Evolutionary conservation across 2,113 vertebrate genomes (phyloP).

Genomic region (Dasypus novemcinctus): DNA sequence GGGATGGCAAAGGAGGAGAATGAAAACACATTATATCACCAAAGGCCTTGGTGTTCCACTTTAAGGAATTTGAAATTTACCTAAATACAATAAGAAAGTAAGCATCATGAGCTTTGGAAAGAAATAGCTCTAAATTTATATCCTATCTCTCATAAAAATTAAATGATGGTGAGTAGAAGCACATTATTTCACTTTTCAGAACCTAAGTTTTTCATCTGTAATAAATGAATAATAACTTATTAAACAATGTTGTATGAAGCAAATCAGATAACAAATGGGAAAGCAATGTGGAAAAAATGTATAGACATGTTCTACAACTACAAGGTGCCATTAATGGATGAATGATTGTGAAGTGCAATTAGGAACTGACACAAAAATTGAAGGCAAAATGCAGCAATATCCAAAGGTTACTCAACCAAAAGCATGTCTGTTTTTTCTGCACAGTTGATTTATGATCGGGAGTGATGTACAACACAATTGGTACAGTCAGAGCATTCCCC

Average conservation of each 20-base stretch:
- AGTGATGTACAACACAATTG: background rate
- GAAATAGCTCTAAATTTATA: background rate
- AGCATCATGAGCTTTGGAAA: background rate
- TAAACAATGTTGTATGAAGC: constrained; percentile 31
- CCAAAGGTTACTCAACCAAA: constrained; percentile 49
- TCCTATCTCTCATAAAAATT: constrained; percentile 12
- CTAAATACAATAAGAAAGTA: background rate
- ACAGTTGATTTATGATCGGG: background rate
- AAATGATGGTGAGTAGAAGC: background rate
- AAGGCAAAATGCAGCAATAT: constrained; percentile 52
- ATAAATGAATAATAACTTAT: constrained; percentile 42
- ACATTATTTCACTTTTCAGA: constrained; percentile 50
- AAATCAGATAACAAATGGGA: constrained; percentile 53
- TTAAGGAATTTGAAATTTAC: background rate
- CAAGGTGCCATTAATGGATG: background rate
- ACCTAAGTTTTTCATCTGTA: constrained; percentile 3
- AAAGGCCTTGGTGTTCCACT: background rate
- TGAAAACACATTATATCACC: background rate
- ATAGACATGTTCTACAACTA: constrained; percentile 9
- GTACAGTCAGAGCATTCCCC: background rate
- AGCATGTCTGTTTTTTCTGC: constrained; percentile 30
- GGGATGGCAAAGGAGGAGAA: background rate
- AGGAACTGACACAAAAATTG: constrained; percentile 6
- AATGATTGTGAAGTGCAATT: background rate
- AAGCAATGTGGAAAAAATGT: constrained; percentile 24